Percentiles rank a stretch among this genome's conserved stretches.
phyloP scores from a whole-genome alignment of 1,140 invertebrate genomes.

The Pomacea maculata region DNA sequence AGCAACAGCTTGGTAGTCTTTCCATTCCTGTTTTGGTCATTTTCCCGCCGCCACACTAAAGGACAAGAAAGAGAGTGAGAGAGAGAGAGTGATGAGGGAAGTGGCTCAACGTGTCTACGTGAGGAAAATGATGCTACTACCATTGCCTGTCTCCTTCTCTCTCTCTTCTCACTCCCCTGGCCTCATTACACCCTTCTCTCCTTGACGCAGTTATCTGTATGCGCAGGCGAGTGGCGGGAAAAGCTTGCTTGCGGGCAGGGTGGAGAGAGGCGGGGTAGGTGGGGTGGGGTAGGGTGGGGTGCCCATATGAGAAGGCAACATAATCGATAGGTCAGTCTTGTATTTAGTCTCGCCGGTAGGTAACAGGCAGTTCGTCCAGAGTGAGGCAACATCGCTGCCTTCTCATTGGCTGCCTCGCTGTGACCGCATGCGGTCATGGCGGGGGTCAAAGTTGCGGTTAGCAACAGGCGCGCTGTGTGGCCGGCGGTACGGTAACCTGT shows the following conservation, averaged over 20 bases:
- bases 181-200: background rate
- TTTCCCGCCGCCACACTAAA: too few relatives aligned
- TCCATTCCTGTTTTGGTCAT: too few relatives aligned
- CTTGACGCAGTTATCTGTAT: background rate
- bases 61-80: slow-evolving; percentile 1
- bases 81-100: background rate
- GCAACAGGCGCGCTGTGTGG: slow-evolving; percentile 10
- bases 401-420: slow-evolving; percentile 12
- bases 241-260: too few relatives aligned
- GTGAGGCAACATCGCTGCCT: slow-evolving; percentile 16
- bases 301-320: too few relatives aligned
- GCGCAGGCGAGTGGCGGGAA: too few relatives aligned
- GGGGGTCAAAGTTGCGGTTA: slow-evolving; percentile 4
- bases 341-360: slow-evolving; percentile 23
- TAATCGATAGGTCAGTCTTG: slow-evolving; percentile 24
- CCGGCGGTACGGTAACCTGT: background rate
- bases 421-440: slow-evolving; percentile 18
- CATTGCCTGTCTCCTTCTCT: slow-evolving; percentile 5
- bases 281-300: too few relatives aligned
- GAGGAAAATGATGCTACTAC: too few relatives aligned
- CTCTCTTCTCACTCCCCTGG: slow-evolving; percentile 4
- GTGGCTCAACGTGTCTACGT: background rate
- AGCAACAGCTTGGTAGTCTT: too few relatives aligned
- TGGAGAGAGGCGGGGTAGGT: too few relatives aligned
- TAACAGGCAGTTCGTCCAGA: slow-evolving; percentile 14